phyloP scores from a whole-genome alignment of 2,888 invertebrate genomes.

The Mamestra brassicae region DNA sequence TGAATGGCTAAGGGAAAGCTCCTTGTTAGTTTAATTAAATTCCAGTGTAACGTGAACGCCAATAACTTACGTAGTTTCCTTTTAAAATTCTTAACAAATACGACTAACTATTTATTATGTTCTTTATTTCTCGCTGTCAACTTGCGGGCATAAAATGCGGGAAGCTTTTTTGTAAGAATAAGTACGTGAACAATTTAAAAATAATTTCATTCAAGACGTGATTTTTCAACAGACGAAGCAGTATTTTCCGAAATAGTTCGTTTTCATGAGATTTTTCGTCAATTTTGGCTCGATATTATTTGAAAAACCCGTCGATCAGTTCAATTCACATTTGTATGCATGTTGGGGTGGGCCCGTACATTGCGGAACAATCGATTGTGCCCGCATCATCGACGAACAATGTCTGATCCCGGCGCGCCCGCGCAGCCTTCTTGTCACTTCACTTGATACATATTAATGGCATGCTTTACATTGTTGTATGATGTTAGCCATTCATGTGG shows the following conservation, averaged over 20 bases:
- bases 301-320: slow-evolving; percentile 18
- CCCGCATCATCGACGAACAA: slow-evolving; percentile 84
- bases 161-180: slow-evolving; percentile 20
- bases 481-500: slow-evolving; percentile 53
- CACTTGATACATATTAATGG: slow-evolving; percentile 86
- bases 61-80: slow-evolving; percentile 44
- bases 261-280: not conserved
- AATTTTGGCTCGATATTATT: not conserved
- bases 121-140: slow-evolving; percentile 33
- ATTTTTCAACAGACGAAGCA: not conserved
- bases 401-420: slow-evolving; percentile 76
- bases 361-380: slow-evolving; percentile 77
- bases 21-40: slow-evolving; percentile 66
- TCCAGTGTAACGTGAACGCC: slow-evolving; percentile 52
- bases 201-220: slow-evolving; percentile 20
- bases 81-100: slow-evolving; percentile 53
- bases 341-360: slow-evolving; percentile 75
- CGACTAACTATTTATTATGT: slow-evolving; percentile 37
- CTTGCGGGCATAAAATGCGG: slow-evolving; percentile 14
- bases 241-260: not conserved
- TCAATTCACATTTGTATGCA: slow-evolving; percentile 82
- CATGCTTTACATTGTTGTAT: slow-evolving; percentile 73
- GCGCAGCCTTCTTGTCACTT: slow-evolving; percentile 82
- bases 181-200: slow-evolving; percentile 29
- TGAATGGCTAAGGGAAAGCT: slow-evolving; percentile 49